Conservation (phyloP, 2,888 invertebrate species). For the Clistopyga incitator region DNA sequence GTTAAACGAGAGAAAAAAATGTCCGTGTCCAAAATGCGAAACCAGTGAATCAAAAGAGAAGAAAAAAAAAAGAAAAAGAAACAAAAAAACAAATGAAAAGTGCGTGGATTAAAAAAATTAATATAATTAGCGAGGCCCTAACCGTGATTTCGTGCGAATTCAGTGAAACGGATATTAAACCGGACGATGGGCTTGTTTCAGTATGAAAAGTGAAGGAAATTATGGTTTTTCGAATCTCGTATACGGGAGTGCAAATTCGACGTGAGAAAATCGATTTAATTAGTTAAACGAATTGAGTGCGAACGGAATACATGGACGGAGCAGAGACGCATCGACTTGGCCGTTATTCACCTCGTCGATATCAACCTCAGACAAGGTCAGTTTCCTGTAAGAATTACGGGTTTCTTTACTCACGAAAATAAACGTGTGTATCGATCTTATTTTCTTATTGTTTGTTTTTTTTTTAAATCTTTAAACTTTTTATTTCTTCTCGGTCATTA, state of each 20-base stretch:
- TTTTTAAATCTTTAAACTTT: too few species aligned
- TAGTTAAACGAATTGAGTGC: constrained; percentile 53
- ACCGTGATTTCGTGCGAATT: constrained; percentile 51
- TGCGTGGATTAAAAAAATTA: constrained; percentile 57
- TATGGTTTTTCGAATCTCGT: constrained; percentile 12
- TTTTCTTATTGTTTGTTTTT: too few species aligned
- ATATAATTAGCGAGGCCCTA: constrained; percentile 39
- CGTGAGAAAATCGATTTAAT: constrained; percentile 32
- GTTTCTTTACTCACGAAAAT: constrained; percentile 37
- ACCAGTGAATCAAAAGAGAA: constrained; percentile 56
- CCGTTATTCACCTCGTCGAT: constrained; percentile 73
- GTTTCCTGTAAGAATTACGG: constrained; percentile 72
- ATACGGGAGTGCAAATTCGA: constrained; percentile 44
- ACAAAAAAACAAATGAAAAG: constrained; percentile 38
- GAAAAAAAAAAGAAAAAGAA: constrained; percentile 26
- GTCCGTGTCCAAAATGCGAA: constrained; percentile 60
- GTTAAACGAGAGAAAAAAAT: constrained; percentile 35
- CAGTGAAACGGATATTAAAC: constrained; percentile 52
- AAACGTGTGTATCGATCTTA: constrained; percentile 32
- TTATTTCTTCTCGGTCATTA: constrained; percentile 11
- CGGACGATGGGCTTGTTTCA: constrained; percentile 32
- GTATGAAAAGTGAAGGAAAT: constrained; percentile 43
- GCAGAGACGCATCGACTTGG: constrained; percentile 72
- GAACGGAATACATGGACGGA: constrained; percentile 71
- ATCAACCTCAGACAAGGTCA: constrained; percentile 78